phyloP scores from a whole-genome alignment of 2,113 vertebrate species.

The Oncorhynchus masou region DNA sequence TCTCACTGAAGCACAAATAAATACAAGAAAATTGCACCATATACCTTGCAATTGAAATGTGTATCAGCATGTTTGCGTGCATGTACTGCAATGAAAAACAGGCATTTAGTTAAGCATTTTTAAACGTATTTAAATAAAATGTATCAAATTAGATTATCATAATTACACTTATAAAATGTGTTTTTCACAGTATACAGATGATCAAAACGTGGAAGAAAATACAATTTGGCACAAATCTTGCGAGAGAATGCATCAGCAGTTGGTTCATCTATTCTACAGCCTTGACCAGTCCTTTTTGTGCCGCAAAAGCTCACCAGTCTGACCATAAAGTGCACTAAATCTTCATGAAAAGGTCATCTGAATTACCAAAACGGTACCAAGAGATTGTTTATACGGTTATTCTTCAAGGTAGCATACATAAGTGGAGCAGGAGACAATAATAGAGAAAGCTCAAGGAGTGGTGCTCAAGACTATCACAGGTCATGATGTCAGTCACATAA shows the following conservation, averaged over 20 bases:
- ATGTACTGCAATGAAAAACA: neutral
- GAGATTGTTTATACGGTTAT: neutral
- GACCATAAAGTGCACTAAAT: neutral
- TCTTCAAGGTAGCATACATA: constrained; percentile 8
- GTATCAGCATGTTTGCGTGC: neutral
- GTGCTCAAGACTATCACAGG: constrained; percentile 26
- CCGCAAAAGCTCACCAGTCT: neutral
- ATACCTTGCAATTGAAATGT: neutral
- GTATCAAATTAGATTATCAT: constrained; percentile 67
- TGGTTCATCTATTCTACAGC: too few species aligned
- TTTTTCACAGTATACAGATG: constrained; percentile 67
- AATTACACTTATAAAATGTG: constrained; percentile 66
- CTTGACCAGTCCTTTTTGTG: neutral
- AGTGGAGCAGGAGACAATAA: neutral
- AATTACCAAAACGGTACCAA: neutral
- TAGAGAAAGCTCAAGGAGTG: constrained; percentile 8
- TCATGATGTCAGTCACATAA: constrained; percentile 22
- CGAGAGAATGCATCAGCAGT: neutral
- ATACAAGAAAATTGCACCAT: neutral
- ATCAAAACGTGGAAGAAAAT: constrained; percentile 42
- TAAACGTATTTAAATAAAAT: constrained; percentile 74
- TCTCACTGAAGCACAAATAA: neutral
- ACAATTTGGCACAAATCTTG: constrained; percentile 51
- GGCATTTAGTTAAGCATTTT: constrained; percentile 24
- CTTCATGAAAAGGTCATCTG: neutral